Evolutionary conservation across 2,797 vertebrate species (phyloP).

Genomic region (Arrhamphus sclerolepis): DNA sequence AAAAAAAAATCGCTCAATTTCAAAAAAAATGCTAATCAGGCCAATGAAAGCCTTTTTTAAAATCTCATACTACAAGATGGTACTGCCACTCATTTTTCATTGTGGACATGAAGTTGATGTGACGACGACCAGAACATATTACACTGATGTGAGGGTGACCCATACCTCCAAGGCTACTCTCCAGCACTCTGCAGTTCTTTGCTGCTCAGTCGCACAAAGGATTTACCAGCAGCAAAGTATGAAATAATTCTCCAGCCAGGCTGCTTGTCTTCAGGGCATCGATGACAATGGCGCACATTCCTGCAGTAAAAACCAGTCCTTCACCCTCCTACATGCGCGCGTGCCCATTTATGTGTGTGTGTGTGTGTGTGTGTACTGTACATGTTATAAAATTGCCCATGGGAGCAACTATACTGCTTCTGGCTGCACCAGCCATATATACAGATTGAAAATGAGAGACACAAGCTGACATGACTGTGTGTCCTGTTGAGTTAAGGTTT

Average conservation of each 20-base stretch:
- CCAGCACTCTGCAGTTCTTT: constrained; percentile 56
- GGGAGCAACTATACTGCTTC: constrained; percentile 40
- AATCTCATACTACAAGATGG: not conserved
- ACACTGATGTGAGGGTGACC: constrained; percentile 69
- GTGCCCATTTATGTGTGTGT: no score
- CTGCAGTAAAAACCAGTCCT: constrained; percentile 46
- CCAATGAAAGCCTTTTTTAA: no score
- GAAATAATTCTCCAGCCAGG: constrained; percentile 67
- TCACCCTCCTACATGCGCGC: constrained; percentile 42
- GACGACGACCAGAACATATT: constrained; percentile 41
- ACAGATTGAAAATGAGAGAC: constrained; percentile 32
- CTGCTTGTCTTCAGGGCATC: constrained; percentile 70
- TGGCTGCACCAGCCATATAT: constrained; percentile 33
- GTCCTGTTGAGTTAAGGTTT: constrained; percentile 48
- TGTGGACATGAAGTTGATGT: constrained; percentile 32
- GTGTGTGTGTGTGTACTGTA: constrained; percentile 21
- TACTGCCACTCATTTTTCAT: constrained; percentile 26
- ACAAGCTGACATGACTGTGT: constrained; percentile 50
- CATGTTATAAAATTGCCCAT: constrained; percentile 37
- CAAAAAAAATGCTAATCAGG: no score
- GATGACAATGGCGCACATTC: constrained; percentile 68
- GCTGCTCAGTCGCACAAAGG: constrained; percentile 67
- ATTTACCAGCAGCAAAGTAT: constrained; percentile 67
- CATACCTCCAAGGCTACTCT: constrained; percentile 75
- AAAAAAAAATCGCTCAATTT: no score